These are phyloP conservation scores for Andrena dorsata DNA, from an alignment of 2,888 invertebrate genomes.

Conservation along the genomic window DNA sequence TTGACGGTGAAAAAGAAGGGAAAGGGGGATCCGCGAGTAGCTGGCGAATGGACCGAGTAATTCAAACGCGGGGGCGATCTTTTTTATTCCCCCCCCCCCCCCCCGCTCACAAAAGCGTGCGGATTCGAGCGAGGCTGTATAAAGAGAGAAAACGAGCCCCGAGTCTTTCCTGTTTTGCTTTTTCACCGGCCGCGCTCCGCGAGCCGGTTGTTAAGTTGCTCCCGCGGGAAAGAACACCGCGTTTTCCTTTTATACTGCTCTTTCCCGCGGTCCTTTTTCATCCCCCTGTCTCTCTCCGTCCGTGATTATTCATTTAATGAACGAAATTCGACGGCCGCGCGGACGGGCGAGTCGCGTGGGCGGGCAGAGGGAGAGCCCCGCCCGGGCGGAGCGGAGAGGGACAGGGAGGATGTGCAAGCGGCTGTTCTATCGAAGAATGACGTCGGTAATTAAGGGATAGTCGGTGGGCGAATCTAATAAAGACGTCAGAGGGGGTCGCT, in stretches of 20 bases:
- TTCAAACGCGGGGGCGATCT: constrained; percentile 25
- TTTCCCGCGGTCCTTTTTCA: not conserved
- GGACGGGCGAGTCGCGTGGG: not conserved
- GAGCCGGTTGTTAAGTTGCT: constrained; percentile 14
- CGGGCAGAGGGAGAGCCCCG: not conserved
- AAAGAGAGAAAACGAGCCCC: not conserved
- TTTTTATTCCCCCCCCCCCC: constrained; percentile 5
- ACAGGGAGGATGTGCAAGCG: not conserved
- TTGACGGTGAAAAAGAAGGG: constrained; percentile 1
- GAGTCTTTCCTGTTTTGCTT: not conserved
- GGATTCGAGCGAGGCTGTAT: constrained; percentile 16
- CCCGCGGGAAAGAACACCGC: not conserved
- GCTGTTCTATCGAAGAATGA: constrained; percentile 31
- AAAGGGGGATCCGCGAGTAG: too few relatives aligned
- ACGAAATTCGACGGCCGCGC: not conserved
- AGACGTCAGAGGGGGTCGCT: constrained; percentile 30
- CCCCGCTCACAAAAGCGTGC: constrained; percentile 26
- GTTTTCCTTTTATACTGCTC: not conserved
- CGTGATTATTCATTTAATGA: constrained; percentile 5
- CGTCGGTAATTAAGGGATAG: constrained; percentile 43
- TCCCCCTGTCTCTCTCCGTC: not conserved
- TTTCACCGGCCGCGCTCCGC: not conserved
- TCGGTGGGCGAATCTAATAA: constrained; percentile 52
- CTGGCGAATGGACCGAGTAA: constrained; percentile 40
- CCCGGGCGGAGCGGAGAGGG: not conserved